A percentile compares a stretch with the other conserved stretches of the same genome.
phyloP scores from a whole-genome alignment of 2,113 vertebrate species.

The Zosterops hypoxanthus region DNA sequence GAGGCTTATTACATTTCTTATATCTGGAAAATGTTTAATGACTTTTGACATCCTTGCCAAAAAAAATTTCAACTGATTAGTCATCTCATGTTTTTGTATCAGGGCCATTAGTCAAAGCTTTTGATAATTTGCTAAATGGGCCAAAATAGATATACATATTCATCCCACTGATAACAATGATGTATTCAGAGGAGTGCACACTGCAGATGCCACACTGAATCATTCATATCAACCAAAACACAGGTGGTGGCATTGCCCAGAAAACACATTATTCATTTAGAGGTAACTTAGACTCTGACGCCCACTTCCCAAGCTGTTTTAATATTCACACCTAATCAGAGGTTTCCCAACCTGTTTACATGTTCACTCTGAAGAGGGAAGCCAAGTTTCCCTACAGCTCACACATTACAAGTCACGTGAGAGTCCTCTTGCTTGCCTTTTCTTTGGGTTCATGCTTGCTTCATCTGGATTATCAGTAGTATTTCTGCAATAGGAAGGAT shows the following conservation, averaged over 20 bases:
- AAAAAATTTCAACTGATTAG: background rate
- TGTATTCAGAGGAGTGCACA: background rate
- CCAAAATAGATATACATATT: background rate
- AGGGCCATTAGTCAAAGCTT: background rate
- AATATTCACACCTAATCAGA: background rate
- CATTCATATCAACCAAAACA: background rate
- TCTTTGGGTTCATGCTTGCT: background rate
- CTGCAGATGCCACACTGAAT: background rate
- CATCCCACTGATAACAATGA: background rate
- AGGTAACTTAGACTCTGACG: background rate
- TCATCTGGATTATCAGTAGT: background rate
- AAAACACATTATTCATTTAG: background rate
- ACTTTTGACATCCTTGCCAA: background rate
- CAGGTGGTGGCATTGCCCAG: background rate
- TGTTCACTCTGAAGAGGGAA: background rate
- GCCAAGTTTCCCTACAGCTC: background rate
- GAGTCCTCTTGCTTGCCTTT: background rate
- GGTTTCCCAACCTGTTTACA: background rate
- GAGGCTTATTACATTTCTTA: background rate
- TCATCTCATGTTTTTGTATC: background rate
- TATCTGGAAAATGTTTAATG: background rate
- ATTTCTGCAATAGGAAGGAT: conserved; percentile 38
- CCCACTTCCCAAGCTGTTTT: background rate
- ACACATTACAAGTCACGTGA: background rate
- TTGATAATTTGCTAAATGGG: background rate